These are phyloP conservation scores for Microcebus jonahi DNA, from an alignment of 2,113 vertebrate genomes.

Conservation along the genomic window DNA sequence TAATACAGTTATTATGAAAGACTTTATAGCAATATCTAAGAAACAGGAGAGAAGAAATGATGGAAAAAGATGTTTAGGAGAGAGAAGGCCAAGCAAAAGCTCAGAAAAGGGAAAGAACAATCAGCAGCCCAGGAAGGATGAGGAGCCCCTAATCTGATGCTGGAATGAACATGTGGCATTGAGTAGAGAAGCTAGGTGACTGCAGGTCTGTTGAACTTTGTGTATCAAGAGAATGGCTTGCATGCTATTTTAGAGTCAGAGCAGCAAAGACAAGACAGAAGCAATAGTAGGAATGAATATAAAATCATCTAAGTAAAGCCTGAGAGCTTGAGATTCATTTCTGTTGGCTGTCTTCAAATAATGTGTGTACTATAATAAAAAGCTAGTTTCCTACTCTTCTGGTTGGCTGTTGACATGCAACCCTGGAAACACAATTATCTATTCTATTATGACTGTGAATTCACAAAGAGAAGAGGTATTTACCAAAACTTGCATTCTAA, in stretches of 20 bases:
- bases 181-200: background rate
- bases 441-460: background rate
- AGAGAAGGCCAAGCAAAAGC: background rate
- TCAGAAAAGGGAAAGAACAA: background rate
- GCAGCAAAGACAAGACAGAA: background rate
- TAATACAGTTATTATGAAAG: background rate
- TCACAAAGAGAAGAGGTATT: background rate
- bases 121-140: rapidly evolving
- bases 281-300: background rate
- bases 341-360: background rate
- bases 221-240: background rate
- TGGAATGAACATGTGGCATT: background rate
- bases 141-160: background rate
- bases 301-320: background rate
- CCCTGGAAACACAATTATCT: background rate
- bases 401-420: background rate
- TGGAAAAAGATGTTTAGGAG: background rate
- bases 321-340: background rate
- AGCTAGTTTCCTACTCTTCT: background rate
- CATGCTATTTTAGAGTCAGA: background rate
- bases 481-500: background rate
- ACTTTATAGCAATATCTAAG: background rate
- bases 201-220: background rate
- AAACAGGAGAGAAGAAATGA: background rate
- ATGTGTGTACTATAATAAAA: background rate